phyloP scores from a whole-genome alignment of 2,113 vertebrate genomes.

The Craseonycteris thonglongyai region DNA sequence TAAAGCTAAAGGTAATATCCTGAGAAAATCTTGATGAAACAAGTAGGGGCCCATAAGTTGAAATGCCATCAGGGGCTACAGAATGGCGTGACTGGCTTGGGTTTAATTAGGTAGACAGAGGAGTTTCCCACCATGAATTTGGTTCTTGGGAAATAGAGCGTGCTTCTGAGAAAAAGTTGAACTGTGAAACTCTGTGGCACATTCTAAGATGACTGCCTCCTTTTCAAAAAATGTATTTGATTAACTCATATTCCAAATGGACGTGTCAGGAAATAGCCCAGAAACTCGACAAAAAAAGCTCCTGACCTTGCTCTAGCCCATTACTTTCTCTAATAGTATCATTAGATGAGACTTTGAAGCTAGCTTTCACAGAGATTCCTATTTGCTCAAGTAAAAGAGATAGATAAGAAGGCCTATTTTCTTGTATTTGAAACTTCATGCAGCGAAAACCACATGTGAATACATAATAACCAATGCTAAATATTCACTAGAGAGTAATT shows the following conservation, averaged over 20 bases:
- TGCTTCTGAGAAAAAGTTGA: slow-evolving; percentile 9
- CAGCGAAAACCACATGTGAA: not conserved
- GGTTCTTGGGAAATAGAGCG: not conserved
- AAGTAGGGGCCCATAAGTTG: not conserved
- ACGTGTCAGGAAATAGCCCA: not conserved
- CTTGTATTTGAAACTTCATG: not conserved
- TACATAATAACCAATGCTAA: not conserved
- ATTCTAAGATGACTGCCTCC: not conserved
- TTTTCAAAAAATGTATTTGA: not conserved
- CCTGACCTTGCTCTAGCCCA: not conserved
- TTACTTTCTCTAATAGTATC: not conserved
- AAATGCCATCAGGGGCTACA: not conserved
- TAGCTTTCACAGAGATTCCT: not conserved
- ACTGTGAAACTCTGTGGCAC: not conserved
- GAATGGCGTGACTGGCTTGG: not conserved
- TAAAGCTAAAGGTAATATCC: not conserved
- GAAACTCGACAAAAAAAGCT: not conserved
- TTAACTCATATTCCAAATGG: not conserved
- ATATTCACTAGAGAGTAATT: not conserved
- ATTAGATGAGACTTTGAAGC: not conserved
- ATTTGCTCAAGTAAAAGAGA: slow-evolving; percentile 21
- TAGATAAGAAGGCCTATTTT: not conserved
- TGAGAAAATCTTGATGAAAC: not conserved
- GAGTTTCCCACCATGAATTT: not conserved
- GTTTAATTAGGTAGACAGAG: not conserved